Percentiles rank a stretch among this genome's conserved stretches.
phyloP scores from a whole-genome alignment of 2,113 vertebrate species.

The Nesospiza acunhae region DNA sequence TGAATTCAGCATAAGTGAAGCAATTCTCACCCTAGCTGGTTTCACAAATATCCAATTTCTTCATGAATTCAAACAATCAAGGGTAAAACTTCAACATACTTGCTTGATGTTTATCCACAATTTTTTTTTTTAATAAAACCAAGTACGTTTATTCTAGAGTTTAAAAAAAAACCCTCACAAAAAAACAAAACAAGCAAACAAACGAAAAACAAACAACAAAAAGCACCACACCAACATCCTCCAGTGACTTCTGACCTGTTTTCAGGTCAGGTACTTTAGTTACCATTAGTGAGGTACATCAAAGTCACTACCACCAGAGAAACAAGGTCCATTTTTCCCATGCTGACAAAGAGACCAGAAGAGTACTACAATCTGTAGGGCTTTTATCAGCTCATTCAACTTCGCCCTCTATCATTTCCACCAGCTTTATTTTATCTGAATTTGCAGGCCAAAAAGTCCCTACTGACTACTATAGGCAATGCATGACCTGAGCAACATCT shows the following conservation, averaged over 20 bases:
- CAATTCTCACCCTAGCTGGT: neutral
- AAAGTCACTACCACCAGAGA: neutral
- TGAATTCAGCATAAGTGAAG: neutral
- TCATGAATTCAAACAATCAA: neutral
- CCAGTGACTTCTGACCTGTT: neutral
- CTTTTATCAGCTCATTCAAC: neutral
- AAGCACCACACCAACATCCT: neutral
- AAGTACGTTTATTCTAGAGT: neutral
- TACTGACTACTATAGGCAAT: neutral
- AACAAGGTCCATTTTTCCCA: neutral
- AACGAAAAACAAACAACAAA: neutral
- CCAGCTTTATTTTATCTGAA: slow-evolving; percentile 32
- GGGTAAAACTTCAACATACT: neutral
- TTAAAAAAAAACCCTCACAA: neutral
- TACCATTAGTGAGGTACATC: neutral
- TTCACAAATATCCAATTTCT: neutral
- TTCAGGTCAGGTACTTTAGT: neutral
- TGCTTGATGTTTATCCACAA: neutral
- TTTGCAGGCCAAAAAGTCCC: neutral
- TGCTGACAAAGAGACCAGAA: neutral
- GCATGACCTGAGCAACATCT: neutral
- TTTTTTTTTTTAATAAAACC: neutral
- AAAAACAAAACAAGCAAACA: neutral
- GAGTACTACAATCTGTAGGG: neutral
- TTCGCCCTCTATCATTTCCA: neutral